A percentile compares a stretch with the other conserved stretches of the same genome.
Evolutionary conservation across 1,140 invertebrate genomes (phyloP).

Genomic region (Ceratina australensis): DNA sequence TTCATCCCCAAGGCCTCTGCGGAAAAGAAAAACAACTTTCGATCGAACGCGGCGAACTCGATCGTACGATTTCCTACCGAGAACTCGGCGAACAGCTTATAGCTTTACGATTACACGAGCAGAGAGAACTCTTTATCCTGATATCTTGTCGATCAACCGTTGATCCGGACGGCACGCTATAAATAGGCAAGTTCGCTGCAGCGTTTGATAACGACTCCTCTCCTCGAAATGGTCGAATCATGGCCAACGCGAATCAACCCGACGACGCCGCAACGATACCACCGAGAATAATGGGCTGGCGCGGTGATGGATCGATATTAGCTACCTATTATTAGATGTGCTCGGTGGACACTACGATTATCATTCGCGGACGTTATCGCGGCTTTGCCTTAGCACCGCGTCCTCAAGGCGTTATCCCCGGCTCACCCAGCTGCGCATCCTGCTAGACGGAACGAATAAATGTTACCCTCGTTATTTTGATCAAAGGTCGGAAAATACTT

Average conservation of each 20-base stretch:
- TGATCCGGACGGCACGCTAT: background rate
- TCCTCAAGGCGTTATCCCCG: background rate
- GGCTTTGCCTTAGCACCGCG: background rate
- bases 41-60: constrained; percentile 23
- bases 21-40: background rate
- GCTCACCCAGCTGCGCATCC: too few relatives aligned
- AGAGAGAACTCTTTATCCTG: background rate
- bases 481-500: too few relatives aligned
- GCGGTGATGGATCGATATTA: constrained; percentile 51
- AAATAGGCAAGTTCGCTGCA: constrained; percentile 6
- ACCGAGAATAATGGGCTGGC: constrained; percentile 34
- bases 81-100: too few relatives aligned
- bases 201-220: constrained; percentile 13
- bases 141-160: too few relatives aligned
- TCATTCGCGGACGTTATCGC: constrained; percentile 49
- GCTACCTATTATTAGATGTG: constrained; percentile 56
- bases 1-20: too few relatives aligned
- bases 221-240: background rate
- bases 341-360: constrained; percentile 49
- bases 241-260: background rate
- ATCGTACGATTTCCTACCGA: background rate
- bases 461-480: too few relatives aligned
- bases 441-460: too few relatives aligned
- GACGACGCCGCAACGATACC: background rate
- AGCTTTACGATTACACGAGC: too few relatives aligned